A percentile compares a stretch with the other conserved stretches of the same genome.
Evolutionary conservation across 2,888 invertebrate genomes (phyloP).

Genomic region (Unio delphinus): DNA sequence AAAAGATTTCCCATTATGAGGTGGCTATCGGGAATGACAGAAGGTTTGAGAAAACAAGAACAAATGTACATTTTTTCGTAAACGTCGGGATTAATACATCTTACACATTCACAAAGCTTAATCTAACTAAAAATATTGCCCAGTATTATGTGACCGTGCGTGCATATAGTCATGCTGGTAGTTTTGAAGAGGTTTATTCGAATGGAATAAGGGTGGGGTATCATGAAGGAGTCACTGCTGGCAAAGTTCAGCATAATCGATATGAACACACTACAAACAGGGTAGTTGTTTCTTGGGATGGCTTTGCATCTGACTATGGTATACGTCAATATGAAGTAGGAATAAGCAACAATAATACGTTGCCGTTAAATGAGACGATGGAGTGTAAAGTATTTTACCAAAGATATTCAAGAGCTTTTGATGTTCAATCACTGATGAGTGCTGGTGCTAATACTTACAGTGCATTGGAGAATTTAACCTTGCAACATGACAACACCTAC

Average conservation of each 20-base stretch:
- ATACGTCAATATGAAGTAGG: constrained; percentile 37
- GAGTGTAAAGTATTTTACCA: constrained; percentile 14
- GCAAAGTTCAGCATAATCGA: constrained; percentile 17
- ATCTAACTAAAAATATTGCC: constrained; percentile 40
- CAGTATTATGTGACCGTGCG: constrained; percentile 56
- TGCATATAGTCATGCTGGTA: constrained; percentile 48
- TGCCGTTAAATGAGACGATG: constrained; percentile 22
- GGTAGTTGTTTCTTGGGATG: constrained; percentile 38
- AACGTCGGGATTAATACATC: constrained; percentile 52
- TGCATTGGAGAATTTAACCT: constrained; percentile 14
- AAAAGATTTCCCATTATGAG: constrained; percentile 46
- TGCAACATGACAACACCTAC: constrained; percentile 30
- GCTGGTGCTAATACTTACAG: constrained; percentile 33
- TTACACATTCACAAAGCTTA: constrained; percentile 44
- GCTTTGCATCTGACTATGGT: constrained; percentile 40
- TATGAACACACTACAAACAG: constrained; percentile 26
- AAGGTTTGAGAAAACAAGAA: constrained; percentile 41
- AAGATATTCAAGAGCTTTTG: constrained; percentile 16
- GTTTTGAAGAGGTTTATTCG: constrained; percentile 47
- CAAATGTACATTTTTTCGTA: constrained; percentile 49
- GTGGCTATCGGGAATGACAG: constrained; percentile 56
- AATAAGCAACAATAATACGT: constrained; percentile 19
- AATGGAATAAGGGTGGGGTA: constrained; percentile 54
- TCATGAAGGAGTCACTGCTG: constrained; percentile 29
- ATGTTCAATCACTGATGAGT: constrained; percentile 14